These are phyloP conservation scores for Hemibagrus wyckioides DNA, from an alignment of 2,113 vertebrate species.

Conservation along the genomic window DNA sequence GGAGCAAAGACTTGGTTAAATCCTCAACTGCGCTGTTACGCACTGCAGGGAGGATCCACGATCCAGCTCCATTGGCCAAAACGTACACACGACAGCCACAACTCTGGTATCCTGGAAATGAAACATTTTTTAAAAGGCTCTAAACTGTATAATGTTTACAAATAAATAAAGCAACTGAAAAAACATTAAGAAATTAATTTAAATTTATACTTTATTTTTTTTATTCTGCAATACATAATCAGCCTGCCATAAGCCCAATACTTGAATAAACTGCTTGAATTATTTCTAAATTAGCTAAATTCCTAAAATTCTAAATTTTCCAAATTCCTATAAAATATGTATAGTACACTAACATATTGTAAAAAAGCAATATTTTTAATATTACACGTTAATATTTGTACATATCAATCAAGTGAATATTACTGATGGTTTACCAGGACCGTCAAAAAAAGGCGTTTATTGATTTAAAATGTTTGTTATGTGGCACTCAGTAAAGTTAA, in stretches of 20 bases:
- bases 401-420: neutral
- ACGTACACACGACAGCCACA: constrained; percentile 83
- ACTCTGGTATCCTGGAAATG: constrained; percentile 81
- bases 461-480: neutral
- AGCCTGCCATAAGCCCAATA: neutral
- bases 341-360: neutral
- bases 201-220: neutral
- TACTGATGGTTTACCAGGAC: neutral
- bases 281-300: neutral
- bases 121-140: constrained; percentile 83
- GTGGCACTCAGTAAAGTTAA: neutral
- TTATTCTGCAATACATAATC: neutral
- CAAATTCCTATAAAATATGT: neutral
- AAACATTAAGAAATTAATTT: neutral
- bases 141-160: constrained; percentile 38
- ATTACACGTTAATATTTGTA: neutral
- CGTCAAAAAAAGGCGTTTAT: neutral
- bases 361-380: neutral
- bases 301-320: no score
- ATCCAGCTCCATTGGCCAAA: constrained; percentile 99
- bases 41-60: constrained; percentile 99
- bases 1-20: constrained; percentile 99
- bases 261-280: neutral
- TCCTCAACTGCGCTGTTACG: constrained; percentile 98
- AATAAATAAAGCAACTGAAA: neutral